Percentiles rank a stretch among this genome's conserved stretches.
phyloP scores from a whole-genome alignment of 2,797 vertebrate species.

The Sebastes trivittatus region DNA sequence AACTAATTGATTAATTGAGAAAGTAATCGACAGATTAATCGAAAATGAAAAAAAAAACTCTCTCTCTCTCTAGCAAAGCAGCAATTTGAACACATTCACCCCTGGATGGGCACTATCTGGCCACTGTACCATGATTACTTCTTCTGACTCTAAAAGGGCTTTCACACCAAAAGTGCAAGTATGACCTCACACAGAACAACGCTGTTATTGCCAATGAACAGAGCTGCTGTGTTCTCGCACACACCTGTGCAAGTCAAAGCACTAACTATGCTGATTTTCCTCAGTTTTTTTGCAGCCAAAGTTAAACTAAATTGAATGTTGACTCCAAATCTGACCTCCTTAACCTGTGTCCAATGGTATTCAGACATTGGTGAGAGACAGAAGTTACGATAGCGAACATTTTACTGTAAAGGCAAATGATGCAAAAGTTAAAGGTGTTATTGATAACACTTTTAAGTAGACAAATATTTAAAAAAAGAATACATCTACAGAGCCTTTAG shows the following conservation, averaged over 20 bases:
- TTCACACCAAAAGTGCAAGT: not conserved
- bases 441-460: no score
- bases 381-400: not conserved
- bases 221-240: not conserved
- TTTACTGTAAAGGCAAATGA: no score
- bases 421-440: no score
- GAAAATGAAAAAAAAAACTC: not conserved
- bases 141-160: not conserved
- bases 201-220: not conserved
- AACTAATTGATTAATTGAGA: no score
- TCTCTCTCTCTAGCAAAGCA: not conserved
- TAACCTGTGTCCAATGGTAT: not conserved
- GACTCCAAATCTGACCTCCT: not conserved
- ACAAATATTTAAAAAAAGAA: no score
- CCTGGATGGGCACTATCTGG: not conserved
- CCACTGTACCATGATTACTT: not conserved
- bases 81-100: not conserved
- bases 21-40: no score
- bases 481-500: no score
- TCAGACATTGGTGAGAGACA: not conserved
- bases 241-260: not conserved
- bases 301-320: not conserved
- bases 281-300: not conserved
- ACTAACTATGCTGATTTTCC: not conserved
- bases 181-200: not conserved